Percentiles rank a stretch among this genome's conserved stretches.
phyloP scores from a whole-genome alignment of 2,888 invertebrate species.

The Eupithecia tripunctaria region DNA sequence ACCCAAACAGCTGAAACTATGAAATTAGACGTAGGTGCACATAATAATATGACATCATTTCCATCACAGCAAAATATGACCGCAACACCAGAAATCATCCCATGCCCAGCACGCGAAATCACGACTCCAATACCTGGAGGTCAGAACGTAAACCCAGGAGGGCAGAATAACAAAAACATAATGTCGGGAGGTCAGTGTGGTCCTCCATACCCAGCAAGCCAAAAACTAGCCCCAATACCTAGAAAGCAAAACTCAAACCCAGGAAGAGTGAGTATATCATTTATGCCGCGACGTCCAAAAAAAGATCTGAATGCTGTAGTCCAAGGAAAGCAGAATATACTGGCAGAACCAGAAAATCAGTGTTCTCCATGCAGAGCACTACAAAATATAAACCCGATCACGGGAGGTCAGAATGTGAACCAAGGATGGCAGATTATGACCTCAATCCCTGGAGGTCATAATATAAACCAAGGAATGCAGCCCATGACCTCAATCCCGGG shows the following conservation, averaged over 20 bases:
- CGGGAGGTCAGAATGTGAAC: not conserved
- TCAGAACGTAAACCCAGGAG: not conserved
- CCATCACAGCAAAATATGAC: too few species aligned
- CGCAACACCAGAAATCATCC: too few species aligned
- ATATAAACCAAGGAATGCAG: not conserved
- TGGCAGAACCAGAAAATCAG: not conserved
- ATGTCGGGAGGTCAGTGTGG: too few species aligned
- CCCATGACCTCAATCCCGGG: not conserved
- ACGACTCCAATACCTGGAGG: not conserved
- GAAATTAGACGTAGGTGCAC: too few species aligned
- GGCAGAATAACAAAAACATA: too few species aligned
- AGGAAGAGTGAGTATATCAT: not conserved
- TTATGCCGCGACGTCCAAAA: not conserved
- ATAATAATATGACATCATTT: too few species aligned
- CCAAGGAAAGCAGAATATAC: not conserved
- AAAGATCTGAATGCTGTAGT: not conserved
- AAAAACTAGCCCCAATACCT: not conserved
- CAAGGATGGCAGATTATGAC: not conserved
- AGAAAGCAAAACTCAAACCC: not conserved
- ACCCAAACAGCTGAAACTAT: too few species aligned
- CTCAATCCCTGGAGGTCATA: not conserved
- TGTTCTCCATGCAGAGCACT: not conserved
- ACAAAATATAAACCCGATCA: not conserved
- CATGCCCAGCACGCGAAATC: too few species aligned
- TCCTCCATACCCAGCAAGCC: not conserved